A percentile compares a stretch with the other conserved stretches of the same genome.
Evolutionary conservation across 1,140 invertebrate species (phyloP).

Genomic region (Tetramorium parvispinum): DNA sequence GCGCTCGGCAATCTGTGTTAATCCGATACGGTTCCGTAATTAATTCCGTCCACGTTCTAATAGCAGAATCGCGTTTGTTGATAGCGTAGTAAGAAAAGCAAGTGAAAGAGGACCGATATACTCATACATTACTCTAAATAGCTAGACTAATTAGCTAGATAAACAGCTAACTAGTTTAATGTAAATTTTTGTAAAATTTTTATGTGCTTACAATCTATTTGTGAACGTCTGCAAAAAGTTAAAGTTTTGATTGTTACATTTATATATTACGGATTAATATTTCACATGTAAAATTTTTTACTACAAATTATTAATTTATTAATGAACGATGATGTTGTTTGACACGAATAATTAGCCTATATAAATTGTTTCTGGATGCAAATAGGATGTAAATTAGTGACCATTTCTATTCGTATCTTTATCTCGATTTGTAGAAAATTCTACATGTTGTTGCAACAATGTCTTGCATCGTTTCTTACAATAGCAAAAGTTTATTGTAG

Average conservation of each 20-base stretch:
- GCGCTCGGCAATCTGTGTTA: conserved; percentile 40
- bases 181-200: background rate
- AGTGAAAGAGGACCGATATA: background rate
- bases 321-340: background rate
- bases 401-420: background rate
- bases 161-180: background rate
- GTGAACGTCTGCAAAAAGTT: background rate
- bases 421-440: background rate
- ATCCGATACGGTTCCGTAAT: conserved; percentile 47
- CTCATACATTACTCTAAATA: background rate
- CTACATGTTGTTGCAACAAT: background rate
- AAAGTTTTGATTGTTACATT: background rate
- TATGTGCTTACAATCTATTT: background rate
- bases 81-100: background rate
- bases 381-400: background rate
- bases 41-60: conserved; percentile 40
- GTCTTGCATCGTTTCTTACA: background rate
- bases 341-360: background rate
- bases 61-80: conserved; percentile 30
- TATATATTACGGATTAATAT: background rate
- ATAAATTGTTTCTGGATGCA: background rate
- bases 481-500: background rate
- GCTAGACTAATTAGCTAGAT: background rate
- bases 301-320: background rate
- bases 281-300: background rate